These are phyloP conservation scores for Trichonephila clavata DNA, from an alignment of 1,140 invertebrate species.

Conservation along the genomic window DNA sequence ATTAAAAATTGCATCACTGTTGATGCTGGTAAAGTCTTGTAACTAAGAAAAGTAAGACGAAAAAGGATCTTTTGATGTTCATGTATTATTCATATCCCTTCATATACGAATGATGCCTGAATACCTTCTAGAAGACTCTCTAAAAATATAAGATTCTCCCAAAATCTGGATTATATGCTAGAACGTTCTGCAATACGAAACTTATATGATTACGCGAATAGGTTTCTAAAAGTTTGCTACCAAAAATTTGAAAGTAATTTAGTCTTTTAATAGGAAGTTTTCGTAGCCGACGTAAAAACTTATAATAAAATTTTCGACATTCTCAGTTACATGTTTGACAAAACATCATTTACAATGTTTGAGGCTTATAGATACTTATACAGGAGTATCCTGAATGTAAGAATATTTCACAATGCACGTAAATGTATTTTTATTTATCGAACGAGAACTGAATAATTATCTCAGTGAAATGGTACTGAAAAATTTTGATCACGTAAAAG, in stretches of 20 bases:
- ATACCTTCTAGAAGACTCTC: too few species aligned
- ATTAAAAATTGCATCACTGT: too few species aligned
- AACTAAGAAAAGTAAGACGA: too few species aligned
- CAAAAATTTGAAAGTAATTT: background rate
- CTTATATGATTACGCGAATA: background rate
- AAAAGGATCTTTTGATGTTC: too few species aligned
- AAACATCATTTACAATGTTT: conserved; percentile 24
- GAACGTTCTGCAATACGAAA: background rate
- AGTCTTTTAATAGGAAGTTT: background rate
- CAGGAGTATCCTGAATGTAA: background rate
- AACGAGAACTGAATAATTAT: background rate
- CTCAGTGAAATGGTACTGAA: background rate
- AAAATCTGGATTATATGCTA: background rate
- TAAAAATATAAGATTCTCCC: too few species aligned
- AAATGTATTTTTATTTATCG: background rate
- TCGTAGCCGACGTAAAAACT: background rate
- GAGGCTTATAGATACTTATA: background rate
- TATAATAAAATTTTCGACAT: background rate
- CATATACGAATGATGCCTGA: too few species aligned
- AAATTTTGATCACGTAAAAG: background rate
- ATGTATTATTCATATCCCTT: too few species aligned
- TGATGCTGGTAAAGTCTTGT: too few species aligned
- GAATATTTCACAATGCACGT: background rate
- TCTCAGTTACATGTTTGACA: background rate
- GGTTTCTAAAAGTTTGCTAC: background rate